Base-by-base conservation (phyloP, 2,113 vertebrate species). In the Dasypus novemcinctus region DNA sequence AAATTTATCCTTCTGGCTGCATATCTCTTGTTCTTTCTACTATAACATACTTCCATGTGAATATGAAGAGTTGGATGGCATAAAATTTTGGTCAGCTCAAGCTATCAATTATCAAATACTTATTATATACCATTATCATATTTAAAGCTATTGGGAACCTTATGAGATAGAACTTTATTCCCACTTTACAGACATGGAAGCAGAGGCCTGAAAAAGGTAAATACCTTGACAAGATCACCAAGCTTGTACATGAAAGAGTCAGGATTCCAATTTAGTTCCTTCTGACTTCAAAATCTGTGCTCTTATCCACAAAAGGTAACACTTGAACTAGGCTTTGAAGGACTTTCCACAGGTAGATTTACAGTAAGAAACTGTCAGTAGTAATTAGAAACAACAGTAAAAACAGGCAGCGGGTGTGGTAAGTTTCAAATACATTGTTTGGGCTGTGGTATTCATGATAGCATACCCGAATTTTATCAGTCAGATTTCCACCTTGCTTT, bases 61-160 rank as follows among this genome's bases (percentile, higher is more conserved):
- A n/a, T 66, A 85, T 12, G 5, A 91, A 81, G 36, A 64, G 12
- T 69, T 49, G 76, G 64, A 49, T 75, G 33, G 33, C 11, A 2
- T 87, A 14, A 88, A 79, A 89, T 88, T 76, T 27, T 74, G 59
- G 4, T 3, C 63, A 66, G n/a, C 14, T 54, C 41, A 74, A 84
- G 2, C 3, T 84, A 27, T 76, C 43, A 76, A 20, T 90, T 87
- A 33, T 76, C 94, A 82, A 84, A 38, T 80, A 59, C 2, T 94
- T 79, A 5, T 38, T 71, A 78, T 46, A 5, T 46, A 64, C 0
- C 17, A 69, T 80, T 59, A 27, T 61, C 27, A 41, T 13, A 61
- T 66, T 95, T 91, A 76, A 91, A 96, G 46, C 12, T 84, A 49
- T 29, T 80, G 20, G 29, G 18, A 79, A 59, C 75, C 81, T 93